Conservation (phyloP, 2,113 vertebrate species). For the Ageneiosus marmoratus region DNA sequence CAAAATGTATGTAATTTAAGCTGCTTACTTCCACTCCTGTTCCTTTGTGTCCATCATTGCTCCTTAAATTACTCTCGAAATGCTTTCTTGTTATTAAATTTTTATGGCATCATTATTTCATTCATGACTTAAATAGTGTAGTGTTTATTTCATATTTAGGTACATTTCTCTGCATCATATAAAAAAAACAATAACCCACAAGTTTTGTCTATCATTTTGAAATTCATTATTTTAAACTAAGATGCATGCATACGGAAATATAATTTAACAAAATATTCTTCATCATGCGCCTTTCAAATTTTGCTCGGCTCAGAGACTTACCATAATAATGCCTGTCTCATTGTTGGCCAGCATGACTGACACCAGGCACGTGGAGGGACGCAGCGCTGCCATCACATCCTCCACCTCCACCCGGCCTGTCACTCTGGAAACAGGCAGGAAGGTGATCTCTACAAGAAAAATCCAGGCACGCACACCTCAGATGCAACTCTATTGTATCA, state of each 20-base stretch:
- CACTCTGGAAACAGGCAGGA: slow-evolving; percentile 80
- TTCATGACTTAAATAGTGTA: not conserved
- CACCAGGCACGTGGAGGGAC: slow-evolving; percentile 87
- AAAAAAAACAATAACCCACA: not conserved
- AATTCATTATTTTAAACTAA: not conserved
- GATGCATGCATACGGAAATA: not conserved
- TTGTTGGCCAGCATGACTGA: slow-evolving; percentile 97
- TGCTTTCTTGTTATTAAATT: not conserved
- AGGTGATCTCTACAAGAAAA: slow-evolving; percentile 79
- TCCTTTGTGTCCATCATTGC: not conserved
- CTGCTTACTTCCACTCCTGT: not conserved
- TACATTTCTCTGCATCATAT: not conserved
- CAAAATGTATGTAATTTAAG: not conserved
- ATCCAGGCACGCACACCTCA: slow-evolving; percentile 23
- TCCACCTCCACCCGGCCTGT: slow-evolving; percentile 81
- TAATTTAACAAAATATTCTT: not conserved
- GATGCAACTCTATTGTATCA: not conserved
- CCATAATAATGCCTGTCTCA: slow-evolving; percentile 94
- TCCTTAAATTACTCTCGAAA: not conserved
- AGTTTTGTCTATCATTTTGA: not conserved
- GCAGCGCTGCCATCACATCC: slow-evolving; percentile 79
- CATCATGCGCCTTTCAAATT: not conserved
- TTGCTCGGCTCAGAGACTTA: slow-evolving; percentile 61
- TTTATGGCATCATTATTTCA: not conserved
- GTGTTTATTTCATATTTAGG: not conserved